Conservation (phyloP, 2,888 invertebrate species). For the Microplitis manilae region DNA sequence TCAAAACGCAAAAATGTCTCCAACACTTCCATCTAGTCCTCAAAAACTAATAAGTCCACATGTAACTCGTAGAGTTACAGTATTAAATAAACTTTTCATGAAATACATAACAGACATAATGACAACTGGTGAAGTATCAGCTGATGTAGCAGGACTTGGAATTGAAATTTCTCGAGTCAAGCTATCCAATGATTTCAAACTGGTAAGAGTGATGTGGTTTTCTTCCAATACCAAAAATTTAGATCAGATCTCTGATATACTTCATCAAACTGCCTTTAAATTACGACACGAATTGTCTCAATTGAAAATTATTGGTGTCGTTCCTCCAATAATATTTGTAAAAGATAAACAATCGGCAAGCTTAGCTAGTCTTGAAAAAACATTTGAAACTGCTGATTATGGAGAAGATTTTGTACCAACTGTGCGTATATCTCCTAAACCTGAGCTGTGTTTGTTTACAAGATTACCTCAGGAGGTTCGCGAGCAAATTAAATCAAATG, state of each 20-base stretch:
- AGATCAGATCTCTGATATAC: slow-evolving; percentile 73
- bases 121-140: slow-evolving; percentile 80
- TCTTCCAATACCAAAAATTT: slow-evolving; percentile 72
- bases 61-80: slow-evolving; percentile 76
- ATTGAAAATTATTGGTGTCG: slow-evolving; percentile 81
- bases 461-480: slow-evolving; percentile 48
- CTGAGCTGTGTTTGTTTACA: slow-evolving; percentile 58
- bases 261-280: slow-evolving; percentile 75
- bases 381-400: slow-evolving; percentile 78
- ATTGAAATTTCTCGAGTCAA: slow-evolving; percentile 83
- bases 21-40: neutral
- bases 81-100: slow-evolving; percentile 88
- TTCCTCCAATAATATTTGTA: slow-evolving; percentile 83
- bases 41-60: slow-evolving; percentile 70
- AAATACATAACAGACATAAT: slow-evolving; percentile 84
- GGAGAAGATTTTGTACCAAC: slow-evolving; percentile 78
- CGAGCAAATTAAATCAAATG: slow-evolving; percentile 40
- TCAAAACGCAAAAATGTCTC: neutral
- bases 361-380: slow-evolving; percentile 76
- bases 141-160: slow-evolving; percentile 77
- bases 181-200: slow-evolving; percentile 78
- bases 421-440: slow-evolving; percentile 57
- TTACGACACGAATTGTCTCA: slow-evolving; percentile 83
- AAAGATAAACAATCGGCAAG: slow-evolving; percentile 77
- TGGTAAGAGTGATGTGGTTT: slow-evolving; percentile 83